Evolutionary conservation across 2,888 invertebrate species (phyloP).

Genomic region (Alcis repandata): DNA sequence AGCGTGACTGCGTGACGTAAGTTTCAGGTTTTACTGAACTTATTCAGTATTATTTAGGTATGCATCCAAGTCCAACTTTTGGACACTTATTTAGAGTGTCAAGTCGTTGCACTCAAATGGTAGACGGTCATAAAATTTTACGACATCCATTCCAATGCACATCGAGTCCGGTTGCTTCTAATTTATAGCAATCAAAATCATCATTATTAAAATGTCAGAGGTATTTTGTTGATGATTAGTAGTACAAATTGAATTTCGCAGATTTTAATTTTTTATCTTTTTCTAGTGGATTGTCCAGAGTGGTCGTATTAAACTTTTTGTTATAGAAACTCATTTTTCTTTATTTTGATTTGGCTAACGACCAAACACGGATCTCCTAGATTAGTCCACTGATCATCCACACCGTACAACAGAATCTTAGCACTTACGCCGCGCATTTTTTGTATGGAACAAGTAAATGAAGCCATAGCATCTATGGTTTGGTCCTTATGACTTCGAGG

Average conservation of each 20-base stretch:
- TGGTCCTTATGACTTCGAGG: too few species aligned
- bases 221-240: constrained; percentile 19
- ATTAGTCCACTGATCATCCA: too few species aligned
- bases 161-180: constrained; percentile 11
- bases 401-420: too few species aligned
- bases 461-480: too few species aligned
- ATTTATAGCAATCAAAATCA: constrained; percentile 16
- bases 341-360: not conserved
- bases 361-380: too few species aligned
- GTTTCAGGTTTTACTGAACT: too few species aligned
- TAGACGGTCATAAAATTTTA: constrained; percentile 35
- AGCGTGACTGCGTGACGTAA: too few species aligned
- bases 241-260: not conserved
- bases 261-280: too few species aligned
- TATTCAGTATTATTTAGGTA: not conserved
- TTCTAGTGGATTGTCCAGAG: not conserved
- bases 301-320: not conserved
- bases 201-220: constrained; percentile 17
- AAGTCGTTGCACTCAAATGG: not conserved
- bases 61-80: not conserved
- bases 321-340: not conserved
- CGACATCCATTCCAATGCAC: constrained; percentile 19
- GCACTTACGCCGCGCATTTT: too few species aligned
- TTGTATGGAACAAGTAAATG: too few species aligned
- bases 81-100: not conserved